Percentiles rank a stretch among this genome's conserved stretches.
Conservation (phyloP, 1,140 invertebrate genomes). For the Euborellia annulipes region DNA sequence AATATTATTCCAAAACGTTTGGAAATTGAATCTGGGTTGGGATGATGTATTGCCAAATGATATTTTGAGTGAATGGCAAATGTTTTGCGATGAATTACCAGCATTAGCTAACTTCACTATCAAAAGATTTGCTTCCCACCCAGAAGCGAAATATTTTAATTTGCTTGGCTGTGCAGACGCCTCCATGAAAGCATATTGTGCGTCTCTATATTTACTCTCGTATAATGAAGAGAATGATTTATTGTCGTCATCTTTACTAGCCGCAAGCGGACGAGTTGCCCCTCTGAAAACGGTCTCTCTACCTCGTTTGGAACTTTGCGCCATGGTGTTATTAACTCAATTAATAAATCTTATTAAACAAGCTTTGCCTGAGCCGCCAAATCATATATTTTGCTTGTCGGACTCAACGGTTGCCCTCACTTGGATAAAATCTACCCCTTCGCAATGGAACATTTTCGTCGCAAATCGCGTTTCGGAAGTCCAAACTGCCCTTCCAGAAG, state of each 20-base stretch:
- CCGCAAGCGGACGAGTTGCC: background rate
- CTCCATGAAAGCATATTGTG: conserved; percentile 23
- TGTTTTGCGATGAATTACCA: conserved; percentile 12
- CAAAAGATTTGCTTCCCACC: conserved; percentile 7
- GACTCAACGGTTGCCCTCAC: conserved; percentile 26
- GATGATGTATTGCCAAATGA: conserved; percentile 20
- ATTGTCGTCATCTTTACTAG: background rate
- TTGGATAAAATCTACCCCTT: conserved; percentile 21
- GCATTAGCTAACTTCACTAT: conserved; percentile 12
- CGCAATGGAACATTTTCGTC: conserved; percentile 23
- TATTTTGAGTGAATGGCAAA: conserved; percentile 15
- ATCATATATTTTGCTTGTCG: conserved; percentile 10
- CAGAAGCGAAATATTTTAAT: background rate
- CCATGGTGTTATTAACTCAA: background rate
- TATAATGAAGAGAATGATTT: background rate
- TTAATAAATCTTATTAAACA: background rate
- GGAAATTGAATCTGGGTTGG: conserved; percentile 23
- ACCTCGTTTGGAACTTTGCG: conserved; percentile 1
- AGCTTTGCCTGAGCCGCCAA: background rate
- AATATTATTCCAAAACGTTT: no score
- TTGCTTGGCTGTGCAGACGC: conserved; percentile 27
- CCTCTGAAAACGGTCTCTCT: conserved; percentile 2
- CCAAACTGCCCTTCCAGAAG: conserved; percentile 6
- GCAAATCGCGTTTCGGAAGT: conserved; percentile 24
- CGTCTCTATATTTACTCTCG: conserved; percentile 25